Evolutionary conservation across 1,140 invertebrate species (phyloP), one percentile per base, ranked within the genome.

Genomic region (Arctopsyche grandis): DNA sequence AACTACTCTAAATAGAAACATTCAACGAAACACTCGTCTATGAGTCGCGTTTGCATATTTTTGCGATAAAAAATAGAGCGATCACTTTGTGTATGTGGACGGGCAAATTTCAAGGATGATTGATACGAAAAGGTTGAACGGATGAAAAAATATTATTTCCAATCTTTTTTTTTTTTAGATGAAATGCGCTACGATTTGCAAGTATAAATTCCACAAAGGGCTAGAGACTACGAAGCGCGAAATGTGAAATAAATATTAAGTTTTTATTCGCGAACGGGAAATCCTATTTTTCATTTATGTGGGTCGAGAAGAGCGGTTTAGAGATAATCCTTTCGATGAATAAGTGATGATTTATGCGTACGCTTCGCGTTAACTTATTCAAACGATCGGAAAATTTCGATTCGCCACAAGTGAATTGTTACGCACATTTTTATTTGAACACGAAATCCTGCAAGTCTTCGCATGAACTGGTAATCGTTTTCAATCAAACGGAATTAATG

Each of bases 371-470:
- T 66, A 66, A 66, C 26, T 66, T 66, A 66, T 66, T 66, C 63
- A 66, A 66, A 66, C 63, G 63, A 66, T 66, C 24, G 19, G 63
- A 7, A 66, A 66, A 66, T 66, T 66, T 66, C 63, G 63, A 66
- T 66, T 66, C 24, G 63, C 63, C 63, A 66, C 24, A 66, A 66
- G 63, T 24, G 63, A 66, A 66, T 66, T 66, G 63, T 66, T 24
- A 52, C 48, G 48, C 29, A 38, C 29, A 4, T 38, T 38, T 38
- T 38, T 38, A 38, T 38, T 38, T 38, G 29, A 4, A 38, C 29
- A 7, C 1, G 29, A 38, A 38, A 38, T 38, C 7, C 29, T 38
- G 29, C 7, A 1, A 38, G 29, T 38, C 7, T 38, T 38, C 29
- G n/a, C 7, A 7, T 38, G 3, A 7, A 38, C 29, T 38, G 29